Conservation (phyloP, 2,113 vertebrate species). For the Brachirus orientalis region DNA sequence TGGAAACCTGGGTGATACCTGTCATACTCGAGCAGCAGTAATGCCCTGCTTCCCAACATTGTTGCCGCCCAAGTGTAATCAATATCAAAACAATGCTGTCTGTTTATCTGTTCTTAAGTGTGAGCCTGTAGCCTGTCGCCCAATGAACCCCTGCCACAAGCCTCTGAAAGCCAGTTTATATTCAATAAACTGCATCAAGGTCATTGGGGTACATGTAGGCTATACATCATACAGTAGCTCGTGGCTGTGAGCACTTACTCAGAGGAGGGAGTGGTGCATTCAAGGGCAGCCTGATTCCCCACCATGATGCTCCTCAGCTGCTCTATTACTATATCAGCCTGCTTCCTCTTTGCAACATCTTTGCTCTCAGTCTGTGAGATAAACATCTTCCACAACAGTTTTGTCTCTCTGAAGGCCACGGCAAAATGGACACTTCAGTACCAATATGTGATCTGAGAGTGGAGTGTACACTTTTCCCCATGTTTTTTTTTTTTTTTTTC, state of each 20-base stretch:
- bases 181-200: conserved; percentile 66
- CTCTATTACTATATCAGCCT: conserved; percentile 20
- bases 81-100: conserved; percentile 38
- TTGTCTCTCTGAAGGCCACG: conserved; percentile 21
- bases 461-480: conserved; percentile 13
- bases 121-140: conserved; percentile 46
- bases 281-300: conserved; percentile 38
- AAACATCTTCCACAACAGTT: conserved; percentile 22
- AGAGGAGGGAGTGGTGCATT: conserved; percentile 40
- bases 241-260: conserved; percentile 48
- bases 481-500: conserved; percentile 7
- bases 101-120: conserved; percentile 48
- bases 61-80: conserved; percentile 1
- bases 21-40: background rate
- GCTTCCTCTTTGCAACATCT: conserved; percentile 10
- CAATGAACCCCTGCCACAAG: conserved; percentile 48
- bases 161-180: conserved; percentile 71
- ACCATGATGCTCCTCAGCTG: conserved; percentile 18
- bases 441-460: conserved; percentile 18
- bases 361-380: conserved; percentile 1
- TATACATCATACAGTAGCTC: conserved; percentile 70
- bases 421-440: conserved; percentile 41
- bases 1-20: background rate
- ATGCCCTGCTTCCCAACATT: background rate
- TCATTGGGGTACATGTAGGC: conserved; percentile 67